Evolutionary conservation across 2,888 invertebrate genomes (phyloP).

Genomic region (Caenorhabditis sulstoni): DNA sequence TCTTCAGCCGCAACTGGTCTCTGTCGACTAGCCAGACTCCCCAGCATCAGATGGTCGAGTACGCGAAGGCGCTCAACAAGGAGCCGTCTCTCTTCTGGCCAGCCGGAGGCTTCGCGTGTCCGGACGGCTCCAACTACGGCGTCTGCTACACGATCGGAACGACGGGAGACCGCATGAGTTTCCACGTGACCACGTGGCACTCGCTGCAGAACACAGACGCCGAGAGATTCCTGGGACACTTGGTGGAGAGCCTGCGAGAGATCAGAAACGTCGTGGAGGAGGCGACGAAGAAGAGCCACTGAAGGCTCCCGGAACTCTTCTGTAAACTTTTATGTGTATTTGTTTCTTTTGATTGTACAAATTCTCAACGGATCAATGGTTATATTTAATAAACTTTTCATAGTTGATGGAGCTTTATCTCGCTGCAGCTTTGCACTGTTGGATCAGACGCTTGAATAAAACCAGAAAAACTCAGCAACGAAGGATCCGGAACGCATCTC

Average conservation of each 20-base stretch:
- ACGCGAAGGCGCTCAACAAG: slow-evolving; percentile 66
- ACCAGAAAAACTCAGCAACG: too few relatives aligned
- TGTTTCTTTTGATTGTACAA: slow-evolving; percentile 14
- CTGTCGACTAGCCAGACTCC: slow-evolving; percentile 69
- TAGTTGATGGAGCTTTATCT: too few relatives aligned
- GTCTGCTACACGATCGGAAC: slow-evolving; percentile 75
- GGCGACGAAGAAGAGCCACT: slow-evolving; percentile 43
- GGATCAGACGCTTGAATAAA: neutral
- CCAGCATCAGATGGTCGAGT: slow-evolving; percentile 75
- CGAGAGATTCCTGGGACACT: slow-evolving; percentile 62
- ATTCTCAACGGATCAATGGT: neutral
- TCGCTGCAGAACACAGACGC: slow-evolving; percentile 66
- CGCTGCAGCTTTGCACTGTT: too few relatives aligned
- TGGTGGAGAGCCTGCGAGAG: slow-evolving; percentile 65
- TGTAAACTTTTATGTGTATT: neutral
- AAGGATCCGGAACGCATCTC: too few relatives aligned
- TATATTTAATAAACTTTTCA: neutral
- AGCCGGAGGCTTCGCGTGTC: slow-evolving; percentile 74
- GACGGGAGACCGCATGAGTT: slow-evolving; percentile 72
- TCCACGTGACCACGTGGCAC: slow-evolving; percentile 74
- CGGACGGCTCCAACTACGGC: slow-evolving; percentile 75
- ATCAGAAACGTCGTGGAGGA: slow-evolving; percentile 67
- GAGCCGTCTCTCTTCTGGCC: slow-evolving; percentile 75
- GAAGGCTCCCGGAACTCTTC: too few relatives aligned
- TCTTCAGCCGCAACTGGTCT: slow-evolving; percentile 96